phyloP scores from a whole-genome alignment of 1,140 invertebrate genomes.

The Musca vetustissima region DNA sequence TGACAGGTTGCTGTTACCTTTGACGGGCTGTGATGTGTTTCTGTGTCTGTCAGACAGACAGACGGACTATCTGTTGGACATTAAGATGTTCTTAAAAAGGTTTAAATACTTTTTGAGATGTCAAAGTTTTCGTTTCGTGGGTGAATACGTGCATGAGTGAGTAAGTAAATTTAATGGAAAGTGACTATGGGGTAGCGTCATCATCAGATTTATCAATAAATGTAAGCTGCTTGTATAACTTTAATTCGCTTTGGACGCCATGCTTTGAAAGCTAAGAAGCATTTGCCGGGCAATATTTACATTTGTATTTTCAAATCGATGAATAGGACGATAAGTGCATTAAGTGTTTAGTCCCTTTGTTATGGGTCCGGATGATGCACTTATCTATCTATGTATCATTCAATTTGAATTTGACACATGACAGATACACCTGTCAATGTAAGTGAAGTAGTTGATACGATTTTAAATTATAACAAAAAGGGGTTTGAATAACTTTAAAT shows the following conservation, averaged over 20 bases:
- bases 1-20: not conserved
- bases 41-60: not conserved
- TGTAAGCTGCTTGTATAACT: slow-evolving; percentile 7
- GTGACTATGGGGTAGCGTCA: not conserved
- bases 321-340: slow-evolving; percentile 5
- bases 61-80: slow-evolving; percentile 2
- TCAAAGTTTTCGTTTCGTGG: not conserved
- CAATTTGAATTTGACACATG: slow-evolving; percentile 15
- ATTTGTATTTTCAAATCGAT: not conserved
- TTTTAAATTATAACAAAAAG: no score
- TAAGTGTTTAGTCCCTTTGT: not conserved
- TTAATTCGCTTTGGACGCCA: not conserved
- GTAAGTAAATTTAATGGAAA: not conserved
- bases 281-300: not conserved
- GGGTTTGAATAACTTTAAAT: no score
- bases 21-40: slow-evolving; percentile 12
- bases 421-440: not conserved
- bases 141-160: not conserved
- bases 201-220: slow-evolving; percentile 14
- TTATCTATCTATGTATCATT: no score
- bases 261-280: not conserved
- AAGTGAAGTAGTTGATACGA: no score
- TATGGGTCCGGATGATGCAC: no score
- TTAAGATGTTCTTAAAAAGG: slow-evolving; percentile 9
- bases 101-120: slow-evolving; percentile 21